Percentiles rank a stretch among this genome's conserved stretches.
phyloP scores from a whole-genome alignment of 2,113 vertebrate species.

The Stegastes partitus region DNA sequence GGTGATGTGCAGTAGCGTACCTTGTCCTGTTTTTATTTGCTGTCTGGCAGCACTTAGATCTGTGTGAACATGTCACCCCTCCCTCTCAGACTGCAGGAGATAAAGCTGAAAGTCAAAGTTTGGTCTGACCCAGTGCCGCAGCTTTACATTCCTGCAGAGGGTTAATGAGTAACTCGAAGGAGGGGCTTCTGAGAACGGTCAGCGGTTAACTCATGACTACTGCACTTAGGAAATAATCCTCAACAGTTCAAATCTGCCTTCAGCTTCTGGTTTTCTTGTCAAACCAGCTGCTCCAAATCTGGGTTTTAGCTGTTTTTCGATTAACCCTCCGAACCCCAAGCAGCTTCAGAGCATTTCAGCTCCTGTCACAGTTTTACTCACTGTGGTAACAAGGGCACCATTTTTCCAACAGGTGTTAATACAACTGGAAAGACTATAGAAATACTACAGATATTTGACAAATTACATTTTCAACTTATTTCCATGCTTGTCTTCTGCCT shows the following conservation, averaged over 20 bases:
- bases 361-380: too few species aligned
- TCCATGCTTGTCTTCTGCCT: too few species aligned
- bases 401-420: too few species aligned
- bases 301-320: background rate
- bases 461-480: too few species aligned
- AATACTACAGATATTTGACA: too few species aligned
- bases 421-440: too few species aligned
- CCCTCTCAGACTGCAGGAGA: conserved; percentile 23
- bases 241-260: conserved; percentile 7
- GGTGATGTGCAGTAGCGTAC: background rate
- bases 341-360: too few species aligned
- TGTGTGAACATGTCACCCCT: conserved; percentile 13
- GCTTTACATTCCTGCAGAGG: conserved; percentile 35
- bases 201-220: background rate
- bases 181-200: conserved; percentile 22
- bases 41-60: conserved; percentile 1
- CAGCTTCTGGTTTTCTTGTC: conserved; percentile 4
- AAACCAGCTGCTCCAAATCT: background rate
- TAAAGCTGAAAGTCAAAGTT: conserved; percentile 24
- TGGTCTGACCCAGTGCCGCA: conserved; percentile 13
- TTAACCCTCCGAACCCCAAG: background rate
- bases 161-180: conserved; percentile 65
- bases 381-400: too few species aligned
- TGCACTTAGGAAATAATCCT: background rate
- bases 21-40: conserved; percentile 6